Evolutionary conservation across 2,113 vertebrate genomes (phyloP).

Genomic region (Phoxinus phoxinus): DNA sequence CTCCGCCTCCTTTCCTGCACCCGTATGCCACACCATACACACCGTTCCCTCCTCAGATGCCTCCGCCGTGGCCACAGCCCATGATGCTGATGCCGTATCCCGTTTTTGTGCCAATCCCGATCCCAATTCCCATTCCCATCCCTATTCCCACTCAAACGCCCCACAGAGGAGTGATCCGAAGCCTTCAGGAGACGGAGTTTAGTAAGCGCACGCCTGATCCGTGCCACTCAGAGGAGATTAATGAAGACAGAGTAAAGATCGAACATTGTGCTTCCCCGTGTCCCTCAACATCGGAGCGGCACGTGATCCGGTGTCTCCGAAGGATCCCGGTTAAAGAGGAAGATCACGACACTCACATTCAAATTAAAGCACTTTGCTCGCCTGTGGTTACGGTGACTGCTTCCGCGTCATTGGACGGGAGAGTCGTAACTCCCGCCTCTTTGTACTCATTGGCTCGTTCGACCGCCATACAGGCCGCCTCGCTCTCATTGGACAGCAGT

Average conservation of each 20-base stretch:
- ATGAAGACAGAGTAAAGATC: neutral
- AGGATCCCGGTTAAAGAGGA: constrained; percentile 86
- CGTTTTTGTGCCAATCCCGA: constrained; percentile 91
- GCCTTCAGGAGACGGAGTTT: constrained; percentile 4
- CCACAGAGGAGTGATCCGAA: constrained; percentile 86
- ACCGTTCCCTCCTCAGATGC: constrained; percentile 90
- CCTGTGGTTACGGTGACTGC: constrained; percentile 12
- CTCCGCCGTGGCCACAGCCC: constrained; percentile 89
- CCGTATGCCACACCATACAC: constrained; percentile 78
- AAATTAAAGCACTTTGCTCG: constrained; percentile 16
- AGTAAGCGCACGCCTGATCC: neutral
- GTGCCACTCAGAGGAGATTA: neutral
- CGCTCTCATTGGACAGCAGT: constrained; percentile 62
- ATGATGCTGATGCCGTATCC: constrained; percentile 95
- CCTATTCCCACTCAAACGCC: constrained; percentile 81
- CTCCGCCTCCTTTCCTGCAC: constrained; percentile 85
- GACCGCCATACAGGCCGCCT: constrained; percentile 56
- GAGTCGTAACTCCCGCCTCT: neutral
- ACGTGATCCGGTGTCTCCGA: constrained; percentile 92
- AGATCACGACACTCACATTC: constrained; percentile 68
- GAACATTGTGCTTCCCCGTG: constrained; percentile 61
- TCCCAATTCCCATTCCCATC: constrained; percentile 95
- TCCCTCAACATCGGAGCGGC: constrained; percentile 70
- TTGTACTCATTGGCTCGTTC: constrained; percentile 13
- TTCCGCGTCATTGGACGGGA: neutral